Evolutionary conservation across 2,888 invertebrate species (phyloP).

Genomic region (Pantelozetes paolii): DNA sequence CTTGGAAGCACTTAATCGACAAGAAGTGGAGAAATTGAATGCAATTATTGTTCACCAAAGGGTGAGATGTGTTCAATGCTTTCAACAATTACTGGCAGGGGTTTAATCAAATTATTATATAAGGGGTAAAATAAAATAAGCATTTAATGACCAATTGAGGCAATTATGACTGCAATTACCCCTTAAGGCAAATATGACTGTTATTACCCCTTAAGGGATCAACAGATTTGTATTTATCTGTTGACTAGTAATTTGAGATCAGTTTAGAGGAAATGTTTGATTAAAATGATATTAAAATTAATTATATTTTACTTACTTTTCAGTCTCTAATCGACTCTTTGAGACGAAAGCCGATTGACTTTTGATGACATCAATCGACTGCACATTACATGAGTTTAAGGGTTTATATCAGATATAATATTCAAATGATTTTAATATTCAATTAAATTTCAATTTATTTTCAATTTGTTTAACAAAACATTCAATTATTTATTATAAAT

Average conservation of each 20-base stretch:
- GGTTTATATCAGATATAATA: background rate
- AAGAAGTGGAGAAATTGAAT: slow-evolving; percentile 20
- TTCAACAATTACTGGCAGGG: no score
- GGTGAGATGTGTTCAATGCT: background rate
- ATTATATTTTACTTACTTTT: background rate
- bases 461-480: background rate
- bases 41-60: slow-evolving; percentile 22
- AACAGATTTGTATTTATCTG: background rate
- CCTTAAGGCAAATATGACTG: no score
- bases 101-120: no score
- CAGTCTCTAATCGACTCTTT: slow-evolving; percentile 31
- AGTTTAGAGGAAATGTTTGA: background rate
- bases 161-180: no score
- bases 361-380: slow-evolving; percentile 11
- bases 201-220: no score
- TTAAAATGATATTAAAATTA: background rate
- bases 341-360: slow-evolving; percentile 18
- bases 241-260: background rate
- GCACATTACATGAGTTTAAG: background rate
- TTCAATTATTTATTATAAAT: background rate
- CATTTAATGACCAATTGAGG: no score
- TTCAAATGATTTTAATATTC: background rate
- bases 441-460: background rate
- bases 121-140: no score
- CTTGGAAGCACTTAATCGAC: background rate